Conservation (phyloP, 2,888 invertebrate genomes). For the Spatulosminthurus flaviceps region DNA sequence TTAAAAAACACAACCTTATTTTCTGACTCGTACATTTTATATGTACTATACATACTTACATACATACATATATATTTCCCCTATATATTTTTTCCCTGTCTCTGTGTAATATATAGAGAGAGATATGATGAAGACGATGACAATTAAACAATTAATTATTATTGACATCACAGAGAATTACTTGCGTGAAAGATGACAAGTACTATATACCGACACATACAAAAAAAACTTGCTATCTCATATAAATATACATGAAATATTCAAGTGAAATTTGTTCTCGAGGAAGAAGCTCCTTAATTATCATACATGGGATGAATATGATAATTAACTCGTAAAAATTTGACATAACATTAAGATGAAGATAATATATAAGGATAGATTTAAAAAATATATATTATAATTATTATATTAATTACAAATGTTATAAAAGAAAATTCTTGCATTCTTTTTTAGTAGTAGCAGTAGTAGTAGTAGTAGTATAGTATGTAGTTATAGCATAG, state of each 20-base stretch:
- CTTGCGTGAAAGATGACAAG: conserved; percentile 4
- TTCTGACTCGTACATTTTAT: conserved; percentile 31
- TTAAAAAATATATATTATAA: neutral
- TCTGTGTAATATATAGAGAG: too few relatives aligned
- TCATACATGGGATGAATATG: neutral
- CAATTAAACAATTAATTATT: too few relatives aligned
- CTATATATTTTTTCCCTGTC: conserved; percentile 13
- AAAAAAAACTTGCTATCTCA: conserved; percentile 20
- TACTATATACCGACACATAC: too few relatives aligned
- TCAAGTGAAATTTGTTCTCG: conserved; percentile 26
- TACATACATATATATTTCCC: neutral
- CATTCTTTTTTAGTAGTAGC: neutral
- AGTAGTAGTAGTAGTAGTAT: too few relatives aligned
- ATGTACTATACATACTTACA: too few relatives aligned
- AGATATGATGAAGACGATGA: conserved; percentile 16
- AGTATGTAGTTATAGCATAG: too few relatives aligned
- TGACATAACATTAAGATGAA: conserved; percentile 15
- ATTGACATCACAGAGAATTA: conserved; percentile 30
- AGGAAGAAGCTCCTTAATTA: conserved; percentile 12
- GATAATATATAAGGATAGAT: neutral
- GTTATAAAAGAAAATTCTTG: conserved; percentile 6
- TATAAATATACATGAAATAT: neutral
- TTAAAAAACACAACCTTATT: conserved; percentile 22
- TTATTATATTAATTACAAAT: too few relatives aligned
- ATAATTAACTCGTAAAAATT: neutral